Evolutionary conservation across 1,140 invertebrate species (phyloP), one percentile per base, ranked within the genome.

Genomic region (Charaxes varanes): DNA sequence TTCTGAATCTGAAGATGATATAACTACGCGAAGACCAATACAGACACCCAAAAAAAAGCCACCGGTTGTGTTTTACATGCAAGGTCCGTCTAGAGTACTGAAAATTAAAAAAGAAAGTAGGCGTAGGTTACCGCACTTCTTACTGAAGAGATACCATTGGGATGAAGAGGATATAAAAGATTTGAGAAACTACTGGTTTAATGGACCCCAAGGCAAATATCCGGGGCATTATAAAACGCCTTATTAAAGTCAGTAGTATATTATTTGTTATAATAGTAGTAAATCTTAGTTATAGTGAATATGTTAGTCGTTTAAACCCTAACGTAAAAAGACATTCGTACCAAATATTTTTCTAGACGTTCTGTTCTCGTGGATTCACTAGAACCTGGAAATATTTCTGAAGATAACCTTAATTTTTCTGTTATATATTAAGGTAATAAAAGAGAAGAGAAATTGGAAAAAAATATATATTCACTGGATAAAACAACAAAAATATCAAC

Each of bases 401-500:
- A n/a, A n/a, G n/a, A n/a, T n/a, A n/a, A 31, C 1, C 2, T 2
- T 3, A 3, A 2, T 6, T n/a, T 2, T n/a, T n/a, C 18, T 16
- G 1, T 30, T 16, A 12, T 10, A 32, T 32, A 10, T 2, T 15
- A 11, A 5, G 6, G 19, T 41, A 66, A 57, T 49, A 42, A 66
- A 58, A 56, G 43, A 38, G 17, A 18, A 11, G n/a, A 30, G 53
- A 50, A 59, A 62, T 53, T 67, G 58, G 52, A 62, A 64, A 67
- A 65, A 63, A 63, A 67, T 55, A 62, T 62, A 67, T 67, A 67
- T 62, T 64, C 61, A 62, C 58, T 67, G 58, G 51, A 62, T 55
- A 57, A 57, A 64, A 62, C 53, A 64, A 67, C 53, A 57, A 52
- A 51, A 63, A 52, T 53, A 55, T 62, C 44, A 67, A 64, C 64